phyloP scores from a whole-genome alignment of 1,140 invertebrate genomes.

The Caerostris extrusa region DNA sequence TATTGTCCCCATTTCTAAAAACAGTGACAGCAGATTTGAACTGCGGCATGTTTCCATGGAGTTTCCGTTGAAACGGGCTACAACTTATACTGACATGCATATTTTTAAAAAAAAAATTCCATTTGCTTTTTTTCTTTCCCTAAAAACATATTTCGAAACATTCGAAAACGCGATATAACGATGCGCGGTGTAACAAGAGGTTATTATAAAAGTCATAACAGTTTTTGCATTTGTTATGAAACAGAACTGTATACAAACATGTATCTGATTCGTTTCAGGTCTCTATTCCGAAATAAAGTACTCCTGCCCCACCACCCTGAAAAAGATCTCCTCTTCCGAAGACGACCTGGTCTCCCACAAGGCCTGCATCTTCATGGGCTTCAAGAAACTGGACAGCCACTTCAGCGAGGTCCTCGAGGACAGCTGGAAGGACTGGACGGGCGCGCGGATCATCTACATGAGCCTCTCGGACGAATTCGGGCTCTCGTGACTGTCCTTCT shows the following conservation, averaged over 20 bases:
- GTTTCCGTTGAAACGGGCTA: too few species aligned
- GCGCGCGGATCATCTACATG: slow-evolving; percentile 82
- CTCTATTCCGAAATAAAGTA: slow-evolving; percentile 79
- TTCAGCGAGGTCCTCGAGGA: slow-evolving; percentile 81
- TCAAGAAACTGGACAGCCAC: slow-evolving; percentile 81
- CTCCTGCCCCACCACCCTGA: background rate
- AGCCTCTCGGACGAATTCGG: slow-evolving; percentile 82
- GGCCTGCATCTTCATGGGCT: slow-evolving; percentile 81
- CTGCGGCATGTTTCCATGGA: too few species aligned
- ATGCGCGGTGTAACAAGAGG: too few species aligned
- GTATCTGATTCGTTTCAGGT: slow-evolving; percentile 77
- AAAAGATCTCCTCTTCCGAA: background rate
- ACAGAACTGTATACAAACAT: background rate
- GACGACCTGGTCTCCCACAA: slow-evolving; percentile 51
- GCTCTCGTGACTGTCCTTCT: slow-evolving; percentile 81
- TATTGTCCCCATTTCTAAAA: too few species aligned
- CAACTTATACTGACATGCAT: too few species aligned
- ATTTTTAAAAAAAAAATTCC: too few species aligned
- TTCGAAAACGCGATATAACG: too few species aligned
- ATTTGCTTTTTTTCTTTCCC: too few species aligned
- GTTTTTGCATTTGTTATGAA: too few species aligned
- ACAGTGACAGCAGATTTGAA: too few species aligned
- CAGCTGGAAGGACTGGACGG: slow-evolving; percentile 84
- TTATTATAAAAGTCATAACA: too few species aligned
- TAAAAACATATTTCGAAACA: too few species aligned